Base-by-base conservation (phyloP, 2,888 invertebrate genomes). In the Leptinotarsa peninsularis region DNA sequence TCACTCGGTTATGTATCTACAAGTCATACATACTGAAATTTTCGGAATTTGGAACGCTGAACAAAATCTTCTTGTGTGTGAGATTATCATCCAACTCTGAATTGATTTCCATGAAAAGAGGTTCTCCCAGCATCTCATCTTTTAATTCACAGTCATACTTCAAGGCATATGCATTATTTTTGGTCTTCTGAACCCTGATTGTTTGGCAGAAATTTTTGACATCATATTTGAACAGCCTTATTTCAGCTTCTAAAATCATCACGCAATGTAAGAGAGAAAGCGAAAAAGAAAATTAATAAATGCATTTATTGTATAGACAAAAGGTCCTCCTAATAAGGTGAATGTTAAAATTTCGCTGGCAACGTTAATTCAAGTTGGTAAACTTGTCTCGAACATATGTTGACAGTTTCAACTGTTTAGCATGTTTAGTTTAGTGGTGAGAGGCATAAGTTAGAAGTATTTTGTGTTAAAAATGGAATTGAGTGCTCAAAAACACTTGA, bases 71-170 rank as follows among this genome's bases (percentile, higher is more conserved):
- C 58, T 79, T 81, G 68, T 80, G 78, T 18, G 80, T 71, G 66
- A 78, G 77, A 49, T 81, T 79, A 18, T 77, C 72, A 49, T 79
- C 75, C n/a, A 72, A 70, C 73, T 82, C 81, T n/a, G 80, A 79
- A 27, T 78, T 77, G 60, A 80, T 77, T 50, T 82, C 81, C n/a
- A 83, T 54, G 58, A 77, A 69, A 14, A 72, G 69, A 23, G 76
- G 70, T 7, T 50, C 68, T 23, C 69, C 77, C 49, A 71, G 69
- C 33, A 33, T 33, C 23, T 74, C 49, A 49, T 76, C 75, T 49
- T 63, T 67, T 73, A 70, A 72, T 27, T 79, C 72, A 58, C 82
- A 82, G 13, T 60, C 21, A 71, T 81, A 80, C 33, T 74, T 75
- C 21, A 76, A 68, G 67, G 76, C 49, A 23, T 72, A 60, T 27